These are phyloP conservation scores for Odontamblyopus lacepedii DNA, from an alignment of 2,797 vertebrate species.

Conservation along the genomic window DNA sequence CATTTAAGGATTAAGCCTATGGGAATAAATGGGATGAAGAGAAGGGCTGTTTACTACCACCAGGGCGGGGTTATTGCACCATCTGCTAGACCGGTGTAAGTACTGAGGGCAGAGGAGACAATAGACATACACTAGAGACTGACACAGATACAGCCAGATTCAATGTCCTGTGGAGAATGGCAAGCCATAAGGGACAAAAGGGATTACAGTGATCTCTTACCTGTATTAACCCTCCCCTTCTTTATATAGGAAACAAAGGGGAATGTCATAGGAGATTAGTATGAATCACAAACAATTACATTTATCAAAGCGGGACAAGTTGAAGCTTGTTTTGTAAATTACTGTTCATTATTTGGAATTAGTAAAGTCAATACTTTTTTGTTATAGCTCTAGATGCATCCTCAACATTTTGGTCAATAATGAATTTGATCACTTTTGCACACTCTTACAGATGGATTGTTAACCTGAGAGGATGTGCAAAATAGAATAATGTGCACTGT, in stretches of 20 bases:
- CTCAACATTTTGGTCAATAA: not conserved
- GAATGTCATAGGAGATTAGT: constrained; percentile 9
- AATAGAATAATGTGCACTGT: no score
- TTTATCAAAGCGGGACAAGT: not conserved
- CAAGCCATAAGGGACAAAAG: constrained; percentile 50
- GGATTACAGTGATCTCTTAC: constrained; percentile 55
- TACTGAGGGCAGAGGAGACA: constrained; percentile 48
- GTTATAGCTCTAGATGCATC: not conserved
- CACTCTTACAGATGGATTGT: not conserved
- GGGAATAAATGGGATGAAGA: constrained; percentile 39
- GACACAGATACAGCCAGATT: constrained; percentile 54
- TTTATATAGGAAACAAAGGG: constrained; percentile 20
- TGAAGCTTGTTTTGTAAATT: not conserved
- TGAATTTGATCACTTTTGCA: not conserved
- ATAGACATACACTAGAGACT: constrained; percentile 27
- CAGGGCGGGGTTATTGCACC: constrained; percentile 57
- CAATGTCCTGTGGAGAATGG: constrained; percentile 46
- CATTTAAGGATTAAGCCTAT: constrained; percentile 49
- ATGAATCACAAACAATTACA: constrained; percentile 9
- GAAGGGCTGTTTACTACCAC: constrained; percentile 66
- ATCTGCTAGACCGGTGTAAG: constrained; percentile 59
- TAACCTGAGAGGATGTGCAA: not conserved
- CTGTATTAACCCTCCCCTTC: constrained; percentile 32
- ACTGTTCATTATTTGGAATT: not conserved
- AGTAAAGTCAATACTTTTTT: not conserved